Conservation (phyloP, 2,113 vertebrate genomes). For the Lepus europaeus region DNA sequence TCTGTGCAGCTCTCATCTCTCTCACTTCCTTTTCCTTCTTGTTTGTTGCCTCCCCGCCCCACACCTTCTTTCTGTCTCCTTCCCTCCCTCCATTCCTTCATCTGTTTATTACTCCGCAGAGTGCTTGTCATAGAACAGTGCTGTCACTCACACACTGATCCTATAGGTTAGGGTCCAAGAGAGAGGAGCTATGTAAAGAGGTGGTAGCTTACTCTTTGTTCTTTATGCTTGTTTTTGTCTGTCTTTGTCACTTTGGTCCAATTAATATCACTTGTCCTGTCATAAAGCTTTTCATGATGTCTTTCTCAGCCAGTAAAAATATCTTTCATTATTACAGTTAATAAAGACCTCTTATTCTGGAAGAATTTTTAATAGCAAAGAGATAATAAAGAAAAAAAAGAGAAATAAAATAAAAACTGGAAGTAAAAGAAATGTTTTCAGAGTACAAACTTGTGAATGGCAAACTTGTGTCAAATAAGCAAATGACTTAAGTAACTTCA, state of each 20-base stretch:
- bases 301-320: constrained; percentile 42
- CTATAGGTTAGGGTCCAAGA: not conserved
- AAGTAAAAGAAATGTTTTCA: constrained; percentile 37
- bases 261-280: not conserved
- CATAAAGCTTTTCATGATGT: not conserved
- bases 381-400: not conserved
- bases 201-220: not conserved
- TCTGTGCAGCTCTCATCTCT: not conserved
- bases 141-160: not conserved
- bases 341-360: constrained; percentile 13
- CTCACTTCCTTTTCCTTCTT: not conserved
- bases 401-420: not conserved
- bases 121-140: not conserved
- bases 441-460: not conserved
- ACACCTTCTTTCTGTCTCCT: too few relatives aligned
- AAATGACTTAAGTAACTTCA: constrained; percentile 26
- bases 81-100: not conserved
- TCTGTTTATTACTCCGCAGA: not conserved
- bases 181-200: not conserved
- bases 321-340: not conserved
- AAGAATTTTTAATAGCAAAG: constrained; percentile 21
- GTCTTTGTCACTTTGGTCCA: not conserved
- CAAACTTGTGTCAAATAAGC: constrained; percentile 35
- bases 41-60: too few relatives aligned
- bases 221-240: not conserved